Percentiles rank a stretch among this genome's conserved stretches.
These are phyloP conservation scores for Peromyscus aztecus DNA, from an alignment of 2,797 vertebrate genomes.

Conservation along the genomic window DNA sequence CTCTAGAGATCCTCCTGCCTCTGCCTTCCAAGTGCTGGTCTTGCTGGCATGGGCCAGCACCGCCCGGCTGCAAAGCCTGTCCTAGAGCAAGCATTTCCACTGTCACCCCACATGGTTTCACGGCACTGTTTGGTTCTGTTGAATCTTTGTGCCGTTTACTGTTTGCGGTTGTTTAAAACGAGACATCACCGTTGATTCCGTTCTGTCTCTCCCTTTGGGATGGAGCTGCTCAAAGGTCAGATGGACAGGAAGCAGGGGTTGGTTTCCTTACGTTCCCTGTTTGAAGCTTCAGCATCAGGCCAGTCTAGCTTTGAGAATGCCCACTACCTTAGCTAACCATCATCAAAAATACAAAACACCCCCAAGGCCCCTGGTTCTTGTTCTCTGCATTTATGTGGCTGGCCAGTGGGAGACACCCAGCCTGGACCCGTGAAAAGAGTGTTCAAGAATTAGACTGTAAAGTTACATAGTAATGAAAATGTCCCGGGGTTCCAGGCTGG, in stretches of 20 bases:
- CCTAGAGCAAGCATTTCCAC: background rate
- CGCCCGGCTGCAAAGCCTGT: background rate
- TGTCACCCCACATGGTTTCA: background rate
- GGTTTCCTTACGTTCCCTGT: background rate
- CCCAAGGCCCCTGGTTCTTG: background rate
- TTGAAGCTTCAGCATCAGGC: background rate
- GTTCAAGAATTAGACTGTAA: slow-evolving; percentile 21
- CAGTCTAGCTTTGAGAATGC: background rate
- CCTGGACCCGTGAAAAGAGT: background rate
- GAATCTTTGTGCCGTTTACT: background rate
- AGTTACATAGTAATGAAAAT: slow-evolving; percentile 52
- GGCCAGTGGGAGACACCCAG: background rate
- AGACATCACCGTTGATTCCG: background rate
- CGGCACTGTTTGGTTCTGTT: background rate
- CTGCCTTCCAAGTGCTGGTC: background rate
- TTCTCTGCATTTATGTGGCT: background rate
- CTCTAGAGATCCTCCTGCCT: background rate
- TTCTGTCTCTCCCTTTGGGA: background rate
- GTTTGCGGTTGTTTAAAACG: slow-evolving; percentile 46
- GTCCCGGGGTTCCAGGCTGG: background rate
- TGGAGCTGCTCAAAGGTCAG: slow-evolving; percentile 12
- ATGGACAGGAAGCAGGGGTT: slow-evolving; percentile 12
- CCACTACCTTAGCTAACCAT: background rate
- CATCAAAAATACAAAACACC: background rate
- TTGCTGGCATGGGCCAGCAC: background rate